A percentile compares a stretch with the other conserved stretches of the same genome.
phyloP scores from a whole-genome alignment of 2,888 invertebrate genomes.

The Formica aserva region DNA sequence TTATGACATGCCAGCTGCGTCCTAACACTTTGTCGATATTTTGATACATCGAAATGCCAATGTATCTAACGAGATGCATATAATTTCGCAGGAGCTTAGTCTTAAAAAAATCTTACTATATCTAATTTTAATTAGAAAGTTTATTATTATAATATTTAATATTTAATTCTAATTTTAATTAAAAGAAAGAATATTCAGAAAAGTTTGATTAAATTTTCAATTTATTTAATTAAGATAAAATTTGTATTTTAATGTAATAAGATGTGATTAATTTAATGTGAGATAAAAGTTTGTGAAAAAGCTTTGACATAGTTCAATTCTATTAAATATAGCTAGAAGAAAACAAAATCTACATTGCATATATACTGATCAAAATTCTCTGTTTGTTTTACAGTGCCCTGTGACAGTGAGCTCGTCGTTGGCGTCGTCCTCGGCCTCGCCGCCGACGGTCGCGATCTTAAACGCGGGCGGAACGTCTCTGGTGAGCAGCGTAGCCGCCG shows the following conservation, averaged over 20 bases:
- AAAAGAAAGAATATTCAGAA: neutral
- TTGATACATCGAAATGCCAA: neutral
- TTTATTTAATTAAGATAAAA: neutral
- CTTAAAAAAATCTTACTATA: neutral
- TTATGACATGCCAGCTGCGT: constrained; percentile 63
- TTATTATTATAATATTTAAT: neutral
- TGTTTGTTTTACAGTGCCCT: constrained; percentile 81
- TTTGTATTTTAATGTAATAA: neutral
- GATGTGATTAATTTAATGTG: neutral
- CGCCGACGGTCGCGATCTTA: constrained; percentile 79
- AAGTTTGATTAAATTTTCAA: neutral
- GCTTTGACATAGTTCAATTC: neutral
- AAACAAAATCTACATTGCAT: neutral
- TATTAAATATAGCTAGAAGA: neutral
- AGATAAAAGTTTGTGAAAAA: neutral
- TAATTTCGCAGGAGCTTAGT: neutral
- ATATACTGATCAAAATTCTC: neutral
- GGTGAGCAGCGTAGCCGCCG: constrained; percentile 79
- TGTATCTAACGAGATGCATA: neutral
- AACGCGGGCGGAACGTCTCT: constrained; percentile 78
- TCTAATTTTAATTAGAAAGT: neutral
- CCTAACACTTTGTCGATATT: constrained; percentile 45
- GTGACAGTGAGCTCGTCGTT: constrained; percentile 84
- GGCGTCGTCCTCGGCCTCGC: constrained; percentile 82
- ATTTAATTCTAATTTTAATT: neutral